Base-by-base conservation (phyloP, 2,113 vertebrate genomes). In the Arothron firmamentum region DNA sequence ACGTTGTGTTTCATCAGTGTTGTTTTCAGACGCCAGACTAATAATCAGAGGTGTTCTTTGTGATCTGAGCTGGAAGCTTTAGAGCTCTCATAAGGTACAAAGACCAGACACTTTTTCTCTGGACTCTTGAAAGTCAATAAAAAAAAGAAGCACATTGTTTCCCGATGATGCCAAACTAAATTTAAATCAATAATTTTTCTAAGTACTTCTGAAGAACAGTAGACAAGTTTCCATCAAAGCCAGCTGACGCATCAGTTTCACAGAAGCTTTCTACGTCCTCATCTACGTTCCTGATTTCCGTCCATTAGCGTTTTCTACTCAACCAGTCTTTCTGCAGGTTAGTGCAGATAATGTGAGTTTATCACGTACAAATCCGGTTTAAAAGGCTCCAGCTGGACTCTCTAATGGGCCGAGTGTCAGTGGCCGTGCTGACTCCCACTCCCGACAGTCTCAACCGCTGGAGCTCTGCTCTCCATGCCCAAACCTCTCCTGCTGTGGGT, bases 341-440 rank as follows among this genome's bases (percentile, higher is more conserved):
- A 78, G 58, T 73, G 70, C 63, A 64, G 46, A 84, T 83, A 64
- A 83, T 83, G 62, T 67, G 64, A 75, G 62, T 84, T 87, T 84
- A 85, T 87, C 81, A 75, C 38, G 19, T 72, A 64, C 66, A 64
- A 62, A 81, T 80, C 74, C 23, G 60, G 60, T 77, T 69, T 77
- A 64, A 83, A 82, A 79, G 68, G 81, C 74, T 83, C 64, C 60
- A 10, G 60, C 2, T 70, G 80, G 75, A 70, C n/a, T 65, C 52
- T 68, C 72, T 71, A 82, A 81, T 85, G 82, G 71, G 60, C 52
- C 56, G 38, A 0, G 52, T 75, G 63, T 78, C 75, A 83, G 78
- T 67, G 68, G 52, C 60, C 54, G 0, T 61, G 72, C 72, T 82
- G 86, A 84, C 73, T 88, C 74, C 75, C 72, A 56, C 78, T 77